Percentiles rank a stretch among this genome's conserved stretches.
Evolutionary conservation across 1,140 invertebrate genomes (phyloP).

Genomic region (Cryptotermes secundus): DNA sequence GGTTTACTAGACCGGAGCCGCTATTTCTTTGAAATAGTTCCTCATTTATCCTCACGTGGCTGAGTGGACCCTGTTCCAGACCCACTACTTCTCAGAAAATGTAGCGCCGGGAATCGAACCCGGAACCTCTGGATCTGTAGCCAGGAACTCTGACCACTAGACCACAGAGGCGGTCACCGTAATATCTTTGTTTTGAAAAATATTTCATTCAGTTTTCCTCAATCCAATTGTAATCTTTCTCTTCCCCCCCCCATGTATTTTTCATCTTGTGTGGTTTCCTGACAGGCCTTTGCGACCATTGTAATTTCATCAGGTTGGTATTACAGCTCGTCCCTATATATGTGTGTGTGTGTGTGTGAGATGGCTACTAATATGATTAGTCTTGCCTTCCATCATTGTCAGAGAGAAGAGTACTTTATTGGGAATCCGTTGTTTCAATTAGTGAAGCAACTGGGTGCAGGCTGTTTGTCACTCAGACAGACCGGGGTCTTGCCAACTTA

Average conservation of each 20-base stretch:
- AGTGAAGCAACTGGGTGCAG: not conserved
- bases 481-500: not conserved
- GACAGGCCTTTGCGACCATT: not conserved
- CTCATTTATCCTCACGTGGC: too few relatives aligned
- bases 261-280: not conserved
- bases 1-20: too few relatives aligned
- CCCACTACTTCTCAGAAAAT: too few relatives aligned
- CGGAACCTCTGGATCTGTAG: too few relatives aligned
- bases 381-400: not conserved
- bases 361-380: constrained; percentile 17
- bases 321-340: not conserved
- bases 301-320: not conserved
- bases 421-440: constrained; percentile 12
- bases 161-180: too few relatives aligned
- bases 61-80: too few relatives aligned
- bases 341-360: too few relatives aligned
- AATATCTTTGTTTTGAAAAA: not conserved
- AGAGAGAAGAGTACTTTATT: not conserved
- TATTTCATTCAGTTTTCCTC: not conserved
- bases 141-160: too few relatives aligned
- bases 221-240: not conserved
- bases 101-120: too few relatives aligned
- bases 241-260: not conserved
- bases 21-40: too few relatives aligned
- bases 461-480: not conserved